A percentile compares a stretch with the other conserved stretches of the same genome.
phyloP scores from a whole-genome alignment of 1,140 invertebrate genomes.

The Caerostris darwini region DNA sequence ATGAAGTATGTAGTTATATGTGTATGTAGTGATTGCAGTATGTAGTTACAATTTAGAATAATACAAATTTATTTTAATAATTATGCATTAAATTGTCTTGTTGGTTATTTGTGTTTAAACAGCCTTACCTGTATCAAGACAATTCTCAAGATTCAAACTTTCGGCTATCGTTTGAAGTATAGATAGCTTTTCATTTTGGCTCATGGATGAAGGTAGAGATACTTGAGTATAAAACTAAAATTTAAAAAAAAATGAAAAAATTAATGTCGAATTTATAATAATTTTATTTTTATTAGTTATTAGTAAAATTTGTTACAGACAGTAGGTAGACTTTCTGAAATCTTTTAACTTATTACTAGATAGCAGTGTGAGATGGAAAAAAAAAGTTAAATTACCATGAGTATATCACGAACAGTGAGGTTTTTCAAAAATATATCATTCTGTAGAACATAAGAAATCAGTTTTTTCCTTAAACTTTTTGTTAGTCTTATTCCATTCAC shows the following conservation, averaged over 20 bases:
- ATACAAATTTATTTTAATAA: background rate
- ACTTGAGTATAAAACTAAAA: slow-evolving; percentile 87
- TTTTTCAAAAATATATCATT: slow-evolving; percentile 92
- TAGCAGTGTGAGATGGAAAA: too few species aligned
- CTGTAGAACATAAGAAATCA: slow-evolving; percentile 92
- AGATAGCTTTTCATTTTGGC: slow-evolving; percentile 86
- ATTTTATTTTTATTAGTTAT: too few species aligned
- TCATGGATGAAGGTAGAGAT: slow-evolving; percentile 89
- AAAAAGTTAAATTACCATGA: slow-evolving; percentile 84
- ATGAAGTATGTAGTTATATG: too few species aligned
- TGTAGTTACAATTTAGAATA: background rate
- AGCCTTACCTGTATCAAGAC: slow-evolving; percentile 89
- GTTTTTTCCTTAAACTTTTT: slow-evolving; percentile 87
- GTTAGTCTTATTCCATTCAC: slow-evolving; percentile 88
- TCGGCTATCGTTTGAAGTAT: slow-evolving; percentile 86
- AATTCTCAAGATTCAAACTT: slow-evolving; percentile 88
- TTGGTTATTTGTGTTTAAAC: too few species aligned
- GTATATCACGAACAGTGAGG: slow-evolving; percentile 89
- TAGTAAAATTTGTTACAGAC: too few species aligned
- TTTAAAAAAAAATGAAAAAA: background rate
- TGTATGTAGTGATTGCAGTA: too few species aligned
- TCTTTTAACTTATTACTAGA: background rate
- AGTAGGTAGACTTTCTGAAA: background rate
- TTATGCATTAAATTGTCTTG: too few species aligned
- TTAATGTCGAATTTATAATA: background rate